Percentiles rank a stretch among this genome's conserved stretches.
Evolutionary conservation across 2,113 vertebrate species (phyloP).

Genomic region (Morone chrysops): DNA sequence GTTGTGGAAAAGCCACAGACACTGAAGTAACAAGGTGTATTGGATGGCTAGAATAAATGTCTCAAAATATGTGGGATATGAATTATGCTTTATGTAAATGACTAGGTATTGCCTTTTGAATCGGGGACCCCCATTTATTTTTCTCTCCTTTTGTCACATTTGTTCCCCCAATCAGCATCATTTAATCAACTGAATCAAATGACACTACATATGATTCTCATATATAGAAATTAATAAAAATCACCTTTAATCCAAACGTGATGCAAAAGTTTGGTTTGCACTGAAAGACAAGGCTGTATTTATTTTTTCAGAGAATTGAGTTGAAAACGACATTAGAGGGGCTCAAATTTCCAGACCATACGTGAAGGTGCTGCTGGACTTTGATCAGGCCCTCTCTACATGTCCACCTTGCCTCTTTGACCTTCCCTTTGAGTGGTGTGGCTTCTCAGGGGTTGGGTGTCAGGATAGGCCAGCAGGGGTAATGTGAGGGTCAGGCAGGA

Average conservation of each 20-base stretch:
- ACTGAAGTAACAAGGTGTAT: conserved; percentile 62
- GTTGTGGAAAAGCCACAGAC: conserved; percentile 42
- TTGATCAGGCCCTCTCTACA: conserved; percentile 57
- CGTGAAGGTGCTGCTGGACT: conserved; percentile 43
- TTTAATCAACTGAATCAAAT: conserved; percentile 17
- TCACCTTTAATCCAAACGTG: not conserved
- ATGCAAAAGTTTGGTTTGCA: not conserved
- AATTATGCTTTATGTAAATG: conserved; percentile 47
- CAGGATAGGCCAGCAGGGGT: conserved; percentile 20
- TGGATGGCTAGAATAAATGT: conserved; percentile 37
- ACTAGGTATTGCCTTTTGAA: conserved; percentile 22
- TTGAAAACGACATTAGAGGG: not conserved
- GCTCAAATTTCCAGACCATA: conserved; percentile 41
- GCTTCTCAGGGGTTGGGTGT: conserved; percentile 60
- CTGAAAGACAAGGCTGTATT: not conserved
- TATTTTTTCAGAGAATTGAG: not conserved
- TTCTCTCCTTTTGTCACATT: not conserved
- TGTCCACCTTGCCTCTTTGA: conserved; percentile 69
- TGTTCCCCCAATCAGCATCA: not conserved
- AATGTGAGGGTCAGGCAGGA: conserved; percentile 32
- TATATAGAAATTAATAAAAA: not conserved
- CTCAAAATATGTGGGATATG: conserved; percentile 42
- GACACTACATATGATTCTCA: not conserved
- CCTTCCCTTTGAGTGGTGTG: conserved; percentile 65
- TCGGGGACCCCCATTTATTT: not conserved